phyloP scores from a whole-genome alignment of 2,113 vertebrate genomes.

The Seriola rivoliana region DNA sequence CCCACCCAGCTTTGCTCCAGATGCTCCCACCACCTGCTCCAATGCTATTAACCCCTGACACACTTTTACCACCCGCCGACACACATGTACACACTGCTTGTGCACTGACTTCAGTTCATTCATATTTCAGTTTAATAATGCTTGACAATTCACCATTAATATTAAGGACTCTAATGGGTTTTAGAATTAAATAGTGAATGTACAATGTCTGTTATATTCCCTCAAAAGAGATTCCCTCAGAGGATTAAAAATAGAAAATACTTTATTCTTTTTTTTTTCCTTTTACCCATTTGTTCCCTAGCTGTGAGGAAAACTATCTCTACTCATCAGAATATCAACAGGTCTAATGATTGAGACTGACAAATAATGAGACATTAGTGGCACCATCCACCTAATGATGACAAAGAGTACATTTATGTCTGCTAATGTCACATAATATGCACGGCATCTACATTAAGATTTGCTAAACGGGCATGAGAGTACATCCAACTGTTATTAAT shows the following conservation, averaged over 20 bases:
- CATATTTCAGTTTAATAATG: constrained; percentile 47
- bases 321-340: not conserved
- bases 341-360: not conserved
- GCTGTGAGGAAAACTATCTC: not conserved
- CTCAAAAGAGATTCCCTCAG: not conserved
- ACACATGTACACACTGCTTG: not conserved
- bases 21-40: constrained; percentile 54
- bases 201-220: not conserved
- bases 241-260: constrained; percentile 6
- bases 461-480: not conserved
- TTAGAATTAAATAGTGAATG: not conserved
- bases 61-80: not conserved
- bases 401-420: not conserved
- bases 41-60: constrained; percentile 20
- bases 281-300: not conserved
- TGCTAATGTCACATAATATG: constrained; percentile 9
- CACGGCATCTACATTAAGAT: constrained; percentile 1
- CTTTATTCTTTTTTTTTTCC: too few relatives aligned
- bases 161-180: constrained; percentile 28
- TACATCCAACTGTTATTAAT: constrained; percentile 5
- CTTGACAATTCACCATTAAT: constrained; percentile 30
- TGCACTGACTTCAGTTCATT: constrained; percentile 9
- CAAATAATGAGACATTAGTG: constrained; percentile 5
- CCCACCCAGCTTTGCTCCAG: constrained; percentile 39
- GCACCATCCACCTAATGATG: constrained; percentile 3